phyloP scores from a whole-genome alignment of 1,140 invertebrate species.

The Araneus ventricosus region DNA sequence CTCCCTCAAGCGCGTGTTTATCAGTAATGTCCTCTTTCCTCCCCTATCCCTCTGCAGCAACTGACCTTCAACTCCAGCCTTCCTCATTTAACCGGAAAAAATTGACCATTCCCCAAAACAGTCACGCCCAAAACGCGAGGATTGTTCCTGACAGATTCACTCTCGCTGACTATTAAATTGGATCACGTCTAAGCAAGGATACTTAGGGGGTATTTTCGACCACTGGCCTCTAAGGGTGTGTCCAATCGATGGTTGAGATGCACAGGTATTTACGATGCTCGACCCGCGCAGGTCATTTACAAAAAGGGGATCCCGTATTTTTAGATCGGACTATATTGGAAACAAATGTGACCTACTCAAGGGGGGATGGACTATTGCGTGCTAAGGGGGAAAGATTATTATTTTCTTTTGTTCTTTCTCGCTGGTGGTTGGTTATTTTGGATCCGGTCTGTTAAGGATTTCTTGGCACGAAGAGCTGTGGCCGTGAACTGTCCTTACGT shows the following conservation, averaged over 20 bases:
- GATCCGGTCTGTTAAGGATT: conserved; percentile 36
- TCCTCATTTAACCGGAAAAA: conserved; percentile 49
- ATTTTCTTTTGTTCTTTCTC: not conserved
- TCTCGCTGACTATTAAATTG: conserved; percentile 36
- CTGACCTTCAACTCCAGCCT: conserved; percentile 44
- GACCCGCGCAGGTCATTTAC: not conserved
- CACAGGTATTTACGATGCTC: conserved; percentile 36
- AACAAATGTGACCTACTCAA: no score
- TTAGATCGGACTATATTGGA: not conserved
- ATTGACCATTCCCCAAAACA: conserved; percentile 3
- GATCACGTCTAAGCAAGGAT: conserved; percentile 52
- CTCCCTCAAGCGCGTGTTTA: conserved; percentile 14
- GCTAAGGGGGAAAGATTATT: not conserved
- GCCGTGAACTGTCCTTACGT: not conserved
- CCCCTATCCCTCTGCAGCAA: not conserved
- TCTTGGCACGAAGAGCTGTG: conserved; percentile 21
- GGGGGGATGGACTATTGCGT: conserved; percentile 37
- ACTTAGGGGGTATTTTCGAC: not conserved
- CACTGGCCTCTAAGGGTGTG: conserved; percentile 51
- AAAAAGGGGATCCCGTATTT: not conserved
- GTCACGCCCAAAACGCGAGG: conserved; percentile 53
- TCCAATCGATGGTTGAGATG: conserved; percentile 23
- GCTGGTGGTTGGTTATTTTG: conserved; percentile 20
- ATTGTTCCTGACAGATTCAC: conserved; percentile 39
- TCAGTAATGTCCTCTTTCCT: not conserved